These are phyloP conservation scores for Drosophila leontia DNA, from an alignment of 1,140 invertebrate genomes.

Conservation along the genomic window DNA sequence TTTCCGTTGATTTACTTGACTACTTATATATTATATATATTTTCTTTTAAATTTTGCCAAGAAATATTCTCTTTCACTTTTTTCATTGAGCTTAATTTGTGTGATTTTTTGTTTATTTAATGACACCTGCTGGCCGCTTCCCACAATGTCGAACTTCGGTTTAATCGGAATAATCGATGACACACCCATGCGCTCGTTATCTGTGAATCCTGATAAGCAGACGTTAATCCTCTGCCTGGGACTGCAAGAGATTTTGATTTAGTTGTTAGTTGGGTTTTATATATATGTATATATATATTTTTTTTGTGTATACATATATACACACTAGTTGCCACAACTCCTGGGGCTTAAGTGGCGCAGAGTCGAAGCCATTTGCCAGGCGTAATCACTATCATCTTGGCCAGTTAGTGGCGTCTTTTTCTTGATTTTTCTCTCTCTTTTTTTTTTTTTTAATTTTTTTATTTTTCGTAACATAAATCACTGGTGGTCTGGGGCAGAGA, in stretches of 20 bases:
- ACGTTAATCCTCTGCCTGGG: slow-evolving; percentile 39
- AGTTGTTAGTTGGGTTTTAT: slow-evolving; percentile 6
- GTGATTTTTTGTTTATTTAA: background rate
- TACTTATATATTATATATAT: background rate
- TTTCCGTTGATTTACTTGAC: background rate
- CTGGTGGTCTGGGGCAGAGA: slow-evolving; percentile 29
- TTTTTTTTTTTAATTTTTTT: background rate
- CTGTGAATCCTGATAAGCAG: slow-evolving; percentile 40
- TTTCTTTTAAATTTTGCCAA: too few species aligned
- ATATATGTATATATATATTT: background rate
- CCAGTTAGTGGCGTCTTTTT: slow-evolving; percentile 25
- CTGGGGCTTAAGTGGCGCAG: slow-evolving; percentile 11
- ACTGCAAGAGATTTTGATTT: slow-evolving; percentile 35
- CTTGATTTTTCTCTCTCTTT: background rate
- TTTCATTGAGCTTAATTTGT: background rate
- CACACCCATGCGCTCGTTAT: slow-evolving; percentile 27
- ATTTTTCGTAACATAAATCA: slow-evolving; percentile 64
- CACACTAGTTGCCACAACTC: slow-evolving; percentile 32
- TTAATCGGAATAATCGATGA: slow-evolving; percentile 25
- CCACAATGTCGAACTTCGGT: background rate
- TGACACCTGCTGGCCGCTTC: slow-evolving; percentile 15
- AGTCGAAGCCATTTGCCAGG: slow-evolving; percentile 40
- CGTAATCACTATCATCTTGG: slow-evolving; percentile 43
- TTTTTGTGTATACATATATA: background rate
- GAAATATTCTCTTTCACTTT: background rate